Evolutionary conservation across 1,140 invertebrate species (phyloP).

Genomic region (Hypsibius dujardini): DNA sequence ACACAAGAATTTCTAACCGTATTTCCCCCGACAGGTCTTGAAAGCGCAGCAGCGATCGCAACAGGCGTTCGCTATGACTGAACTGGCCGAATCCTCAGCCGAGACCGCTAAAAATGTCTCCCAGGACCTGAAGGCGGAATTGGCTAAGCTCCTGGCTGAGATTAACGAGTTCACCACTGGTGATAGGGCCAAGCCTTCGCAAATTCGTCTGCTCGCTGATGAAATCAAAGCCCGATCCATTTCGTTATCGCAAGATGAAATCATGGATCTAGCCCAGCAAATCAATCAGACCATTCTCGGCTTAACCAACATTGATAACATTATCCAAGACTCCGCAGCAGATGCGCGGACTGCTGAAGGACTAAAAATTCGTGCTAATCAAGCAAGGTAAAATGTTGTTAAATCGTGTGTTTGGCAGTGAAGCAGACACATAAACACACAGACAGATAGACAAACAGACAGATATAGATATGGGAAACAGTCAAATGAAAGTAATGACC

Average conservation of each 20-base stretch:
- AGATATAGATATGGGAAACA: no score
- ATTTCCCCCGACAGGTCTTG: conserved; percentile 38
- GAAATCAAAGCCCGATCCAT: conserved; percentile 41
- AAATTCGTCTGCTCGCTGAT: conserved; percentile 57
- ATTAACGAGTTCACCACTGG: conserved; percentile 56
- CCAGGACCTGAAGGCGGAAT: conserved; percentile 36
- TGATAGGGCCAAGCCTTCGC: conserved; percentile 54
- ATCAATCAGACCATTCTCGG: conserved; percentile 68
- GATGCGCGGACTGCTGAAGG: conserved; percentile 53
- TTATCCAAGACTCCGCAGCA: conserved; percentile 60
- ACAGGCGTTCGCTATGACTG: conserved; percentile 39
- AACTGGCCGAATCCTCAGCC: conserved; percentile 42
- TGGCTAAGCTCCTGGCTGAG: conserved; percentile 44
- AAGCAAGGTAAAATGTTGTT: no score
- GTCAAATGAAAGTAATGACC: no score
- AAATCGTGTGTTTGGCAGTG: no score
- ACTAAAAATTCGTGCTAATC: conserved; percentile 58
- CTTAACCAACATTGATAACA: conserved; percentile 70
- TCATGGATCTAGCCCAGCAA: conserved; percentile 54
- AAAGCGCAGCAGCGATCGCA: conserved; percentile 41
- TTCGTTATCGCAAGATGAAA: conserved; percentile 60
- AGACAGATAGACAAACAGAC: no score
- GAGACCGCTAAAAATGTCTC: conserved; percentile 40
- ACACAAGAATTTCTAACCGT: no score
- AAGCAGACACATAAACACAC: no score